Conservation (phyloP, 2,797 vertebrate genomes). For the Peromyscus attwateri region DNA sequence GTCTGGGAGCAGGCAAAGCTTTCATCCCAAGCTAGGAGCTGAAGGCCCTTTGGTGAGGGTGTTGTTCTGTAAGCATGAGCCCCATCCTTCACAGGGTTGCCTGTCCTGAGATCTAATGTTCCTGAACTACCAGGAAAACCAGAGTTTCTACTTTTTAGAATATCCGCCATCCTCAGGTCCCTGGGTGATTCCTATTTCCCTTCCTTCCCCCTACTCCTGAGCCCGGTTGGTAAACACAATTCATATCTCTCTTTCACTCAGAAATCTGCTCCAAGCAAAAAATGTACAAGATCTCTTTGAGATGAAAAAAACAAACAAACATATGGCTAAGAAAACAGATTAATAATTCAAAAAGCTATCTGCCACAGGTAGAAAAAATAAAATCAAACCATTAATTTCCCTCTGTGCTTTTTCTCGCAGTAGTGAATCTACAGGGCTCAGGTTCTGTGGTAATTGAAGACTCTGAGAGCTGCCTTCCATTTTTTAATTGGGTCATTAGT, state of each 20-base stretch:
- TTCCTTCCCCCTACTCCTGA: neutral
- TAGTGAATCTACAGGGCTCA: neutral
- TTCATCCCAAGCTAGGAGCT: neutral
- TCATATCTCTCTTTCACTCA: neutral
- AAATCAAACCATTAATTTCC: neutral
- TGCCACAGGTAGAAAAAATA: conserved; percentile 52
- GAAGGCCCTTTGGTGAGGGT: neutral
- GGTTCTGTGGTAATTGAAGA: conserved; percentile 19
- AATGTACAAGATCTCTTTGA: neutral
- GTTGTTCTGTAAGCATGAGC: neutral
- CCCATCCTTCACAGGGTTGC: neutral
- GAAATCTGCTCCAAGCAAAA: neutral
- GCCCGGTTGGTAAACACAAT: neutral
- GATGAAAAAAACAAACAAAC: conserved; percentile 21
- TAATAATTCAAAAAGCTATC: conserved; percentile 74
- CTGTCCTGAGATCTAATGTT: neutral
- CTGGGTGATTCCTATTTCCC: neutral
- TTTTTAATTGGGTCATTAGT: conserved; percentile 59
- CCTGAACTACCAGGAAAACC: neutral
- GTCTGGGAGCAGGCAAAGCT: neutral
- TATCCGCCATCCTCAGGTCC: neutral
- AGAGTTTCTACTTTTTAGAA: neutral
- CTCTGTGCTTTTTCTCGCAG: neutral
- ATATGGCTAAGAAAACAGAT: conserved; percentile 49
- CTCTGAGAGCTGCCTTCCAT: neutral